phyloP scores from a whole-genome alignment of 2,888 invertebrate species.

The Drosophila yooni region DNA sequence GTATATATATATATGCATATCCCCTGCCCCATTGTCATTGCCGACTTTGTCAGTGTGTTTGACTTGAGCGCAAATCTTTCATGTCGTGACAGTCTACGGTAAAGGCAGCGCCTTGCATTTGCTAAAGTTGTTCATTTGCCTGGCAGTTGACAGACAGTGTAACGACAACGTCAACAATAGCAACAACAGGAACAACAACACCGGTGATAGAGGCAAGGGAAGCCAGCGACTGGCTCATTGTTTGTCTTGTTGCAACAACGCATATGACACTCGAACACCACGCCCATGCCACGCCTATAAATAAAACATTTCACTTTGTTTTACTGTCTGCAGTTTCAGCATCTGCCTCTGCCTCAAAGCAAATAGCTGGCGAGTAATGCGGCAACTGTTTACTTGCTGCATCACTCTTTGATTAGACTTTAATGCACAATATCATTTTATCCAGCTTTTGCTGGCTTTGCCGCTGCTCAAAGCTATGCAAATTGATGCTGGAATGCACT shows the following conservation, averaged over 20 bases:
- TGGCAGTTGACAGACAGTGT: conserved; percentile 69
- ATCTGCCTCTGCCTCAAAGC: conserved; percentile 29
- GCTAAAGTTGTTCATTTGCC: conserved; percentile 80
- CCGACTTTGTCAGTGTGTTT: conserved; percentile 77
- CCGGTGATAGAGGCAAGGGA: conserved; percentile 12
- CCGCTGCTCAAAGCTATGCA: conserved; percentile 52
- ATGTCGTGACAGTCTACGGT: conserved; percentile 69
- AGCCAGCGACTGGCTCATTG: conserved; percentile 62
- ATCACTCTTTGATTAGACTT: conserved; percentile 77
- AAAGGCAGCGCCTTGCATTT: conserved; percentile 67
- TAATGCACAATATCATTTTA: conserved; percentile 74
- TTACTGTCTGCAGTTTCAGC: conserved; percentile 53
- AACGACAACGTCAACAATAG: conserved; percentile 18
- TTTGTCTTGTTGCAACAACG: conserved; percentile 77
- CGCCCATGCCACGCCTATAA: conserved; percentile 72
- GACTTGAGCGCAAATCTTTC: conserved; percentile 77
- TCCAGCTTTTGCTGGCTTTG: conserved; percentile 47
- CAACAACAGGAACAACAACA: conserved; percentile 18
- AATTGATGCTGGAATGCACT: conserved; percentile 68
- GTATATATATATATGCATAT: conserved; percentile 1
- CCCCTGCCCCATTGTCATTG: conserved; percentile 42
- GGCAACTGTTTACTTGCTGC: conserved; percentile 48
- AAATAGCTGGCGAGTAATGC: conserved; percentile 33
- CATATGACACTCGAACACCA: conserved; percentile 75
- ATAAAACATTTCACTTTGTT: conserved; percentile 79